phyloP scores from a whole-genome alignment of 2,888 invertebrate species.

The Dasypolia templi region DNA sequence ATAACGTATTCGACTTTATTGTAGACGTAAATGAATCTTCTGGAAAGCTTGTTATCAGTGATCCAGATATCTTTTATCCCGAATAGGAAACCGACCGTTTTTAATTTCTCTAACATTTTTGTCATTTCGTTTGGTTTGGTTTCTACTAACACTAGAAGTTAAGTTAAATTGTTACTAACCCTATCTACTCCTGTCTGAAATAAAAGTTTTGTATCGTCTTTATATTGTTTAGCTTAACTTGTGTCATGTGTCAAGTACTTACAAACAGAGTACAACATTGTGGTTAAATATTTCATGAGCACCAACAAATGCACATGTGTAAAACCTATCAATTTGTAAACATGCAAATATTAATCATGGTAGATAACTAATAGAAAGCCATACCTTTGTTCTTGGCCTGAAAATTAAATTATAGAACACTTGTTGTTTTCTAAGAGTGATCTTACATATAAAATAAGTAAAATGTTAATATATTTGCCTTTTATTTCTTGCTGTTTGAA shows the following conservation, averaged over 20 bases:
- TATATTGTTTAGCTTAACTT: neutral
- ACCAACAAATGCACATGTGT: neutral
- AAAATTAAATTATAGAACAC: neutral
- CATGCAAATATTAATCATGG: constrained; percentile 2
- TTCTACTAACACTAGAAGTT: too few relatives aligned
- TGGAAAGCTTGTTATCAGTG: constrained; percentile 20
- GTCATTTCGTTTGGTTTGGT: constrained; percentile 17
- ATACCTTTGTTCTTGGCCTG: neutral
- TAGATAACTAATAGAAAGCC: neutral
- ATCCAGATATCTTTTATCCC: constrained; percentile 38
- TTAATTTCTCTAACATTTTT: constrained; percentile 30
- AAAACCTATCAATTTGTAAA: constrained; percentile 18
- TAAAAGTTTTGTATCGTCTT: too few relatives aligned
- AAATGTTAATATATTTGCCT: too few relatives aligned
- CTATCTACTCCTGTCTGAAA: too few relatives aligned
- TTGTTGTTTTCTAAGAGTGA: neutral
- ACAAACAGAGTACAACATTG: constrained; percentile 2
- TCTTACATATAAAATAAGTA: too few relatives aligned
- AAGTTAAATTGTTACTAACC: too few relatives aligned
- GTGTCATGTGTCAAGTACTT: too few relatives aligned
- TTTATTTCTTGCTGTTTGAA: too few relatives aligned
- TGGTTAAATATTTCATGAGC: neutral
- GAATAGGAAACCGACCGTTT: constrained; percentile 19
- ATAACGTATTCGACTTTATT: constrained; percentile 13
- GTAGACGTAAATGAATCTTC: constrained; percentile 28